Evolutionary conservation across 2,113 vertebrate species (phyloP), one percentile per base, ranked within the genome.

Genomic region (Peromyscus polionotus): DNA sequence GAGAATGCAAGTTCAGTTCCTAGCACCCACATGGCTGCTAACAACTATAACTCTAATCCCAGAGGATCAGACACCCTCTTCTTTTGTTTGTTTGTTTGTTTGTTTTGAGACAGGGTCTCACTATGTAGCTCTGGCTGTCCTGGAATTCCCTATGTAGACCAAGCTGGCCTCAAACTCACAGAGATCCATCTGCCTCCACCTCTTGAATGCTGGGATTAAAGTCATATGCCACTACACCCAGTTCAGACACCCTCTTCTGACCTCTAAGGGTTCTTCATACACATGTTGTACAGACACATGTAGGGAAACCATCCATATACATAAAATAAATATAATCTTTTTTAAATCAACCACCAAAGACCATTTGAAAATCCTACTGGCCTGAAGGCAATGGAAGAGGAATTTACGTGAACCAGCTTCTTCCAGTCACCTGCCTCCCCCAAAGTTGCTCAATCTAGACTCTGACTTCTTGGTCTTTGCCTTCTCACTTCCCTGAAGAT

Each of bases 401-500:
- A 54, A 10, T 81, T 26, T 92, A 39, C n/a, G 28, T 61, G 61
- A 95, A 65, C 33, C 61, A 88, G 67, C 26, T 65, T 54, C 65
- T 61, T 39, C 26, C 59, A 89, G 48, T 88, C 36, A 57, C 39
- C 77, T 95, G 48, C 70, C 31, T 85, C 31, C 14, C 33, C 24
- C 48, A 28, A 61, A 85, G 6, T 48, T 85, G 26, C 33, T 84
- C 9, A 39, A 10, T 48, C 24, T 76, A 16, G 39, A 90, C 4
- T 85, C 61, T 85, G 67, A 42, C 26, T 85, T 80, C 33, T 84
- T 88, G 84, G 75, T 26, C 48, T 93, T 89, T 93, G 39, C 68
- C 61, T 93, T 85, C 19, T 79, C 87, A 79, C 12, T 63, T 72
- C 11, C 76, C 22, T 85, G 54, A 90, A 90, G 70, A 90, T 45